These are phyloP conservation scores for Columbina picui DNA, from an alignment of 2,113 vertebrate species.

Conservation along the genomic window DNA sequence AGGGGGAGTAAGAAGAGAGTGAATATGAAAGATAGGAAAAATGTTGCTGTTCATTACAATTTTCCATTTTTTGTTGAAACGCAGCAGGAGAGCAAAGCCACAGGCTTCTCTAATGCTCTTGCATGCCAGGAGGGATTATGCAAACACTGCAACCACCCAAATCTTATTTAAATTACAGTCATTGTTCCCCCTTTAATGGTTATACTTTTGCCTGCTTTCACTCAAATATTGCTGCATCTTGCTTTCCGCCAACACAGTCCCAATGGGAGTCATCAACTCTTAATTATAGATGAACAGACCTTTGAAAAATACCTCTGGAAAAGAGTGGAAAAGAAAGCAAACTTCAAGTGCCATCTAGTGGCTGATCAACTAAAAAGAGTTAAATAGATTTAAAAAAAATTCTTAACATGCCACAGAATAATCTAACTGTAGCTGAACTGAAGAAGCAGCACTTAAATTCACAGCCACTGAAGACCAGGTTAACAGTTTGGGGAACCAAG, in stretches of 20 bases:
- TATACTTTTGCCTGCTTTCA: constrained; percentile 72
- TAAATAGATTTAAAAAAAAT: background rate
- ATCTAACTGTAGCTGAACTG: background rate
- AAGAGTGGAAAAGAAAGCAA: constrained; percentile 28
- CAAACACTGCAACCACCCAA: constrained; percentile 72
- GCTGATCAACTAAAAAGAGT: background rate
- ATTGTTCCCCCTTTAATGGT: constrained; percentile 67
- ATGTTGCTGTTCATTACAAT: constrained; percentile 69
- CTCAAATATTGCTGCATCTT: constrained; percentile 67
- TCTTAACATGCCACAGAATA: background rate
- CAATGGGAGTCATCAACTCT: constrained; percentile 58
- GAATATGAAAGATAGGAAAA: constrained; percentile 69
- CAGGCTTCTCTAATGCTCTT: constrained; percentile 63
- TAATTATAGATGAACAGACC: constrained; percentile 58
- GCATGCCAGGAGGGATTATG: constrained; percentile 73
- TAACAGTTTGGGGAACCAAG: background rate
- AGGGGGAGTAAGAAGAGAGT: background rate
- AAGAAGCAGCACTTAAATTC: background rate
- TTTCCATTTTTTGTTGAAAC: constrained; percentile 79
- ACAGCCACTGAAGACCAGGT: background rate
- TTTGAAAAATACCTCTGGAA: background rate
- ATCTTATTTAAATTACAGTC: constrained; percentile 72
- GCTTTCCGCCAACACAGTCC: constrained; percentile 65
- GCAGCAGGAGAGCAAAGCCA: constrained; percentile 74
- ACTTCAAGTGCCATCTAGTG: constrained; percentile 81